phyloP scores from a whole-genome alignment of 1,140 invertebrate genomes.

The Heliconius hewitsoni region DNA sequence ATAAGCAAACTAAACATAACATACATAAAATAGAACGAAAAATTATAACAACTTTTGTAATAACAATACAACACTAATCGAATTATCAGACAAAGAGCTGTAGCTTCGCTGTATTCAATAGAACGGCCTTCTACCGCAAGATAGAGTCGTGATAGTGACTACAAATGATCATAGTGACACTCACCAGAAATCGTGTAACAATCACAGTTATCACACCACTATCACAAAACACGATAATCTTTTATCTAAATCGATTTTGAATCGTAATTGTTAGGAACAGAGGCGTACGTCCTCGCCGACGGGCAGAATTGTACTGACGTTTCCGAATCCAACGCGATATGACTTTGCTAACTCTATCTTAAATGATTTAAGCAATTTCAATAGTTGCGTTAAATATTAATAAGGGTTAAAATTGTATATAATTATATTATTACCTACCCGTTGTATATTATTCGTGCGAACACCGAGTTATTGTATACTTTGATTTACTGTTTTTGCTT shows the following conservation, averaged over 20 bases:
- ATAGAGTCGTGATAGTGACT: slow-evolving; percentile 11
- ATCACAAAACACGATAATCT: slow-evolving; percentile 27
- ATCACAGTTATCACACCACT: slow-evolving; percentile 31
- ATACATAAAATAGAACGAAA: neutral
- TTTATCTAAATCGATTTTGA: slow-evolving; percentile 30
- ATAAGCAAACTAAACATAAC: neutral
- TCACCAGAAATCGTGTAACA: slow-evolving; percentile 27
- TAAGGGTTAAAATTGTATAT: slow-evolving; percentile 14
- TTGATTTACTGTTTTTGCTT: slow-evolving; percentile 31
- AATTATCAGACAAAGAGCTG: slow-evolving; percentile 27
- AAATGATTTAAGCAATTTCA: slow-evolving; percentile 6
- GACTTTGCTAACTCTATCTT: neutral
- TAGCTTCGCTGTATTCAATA: slow-evolving; percentile 17
- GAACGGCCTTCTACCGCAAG: slow-evolving; percentile 34
- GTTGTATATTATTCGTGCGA: slow-evolving; percentile 31
- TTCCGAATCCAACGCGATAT: slow-evolving; percentile 23
- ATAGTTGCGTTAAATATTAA: neutral
- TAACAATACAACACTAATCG: slow-evolving; percentile 1
- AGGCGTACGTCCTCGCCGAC: slow-evolving; percentile 18
- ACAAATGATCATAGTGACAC: slow-evolving; percentile 12
- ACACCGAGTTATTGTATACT: slow-evolving; percentile 30
- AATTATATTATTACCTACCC: neutral
- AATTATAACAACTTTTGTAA: neutral
- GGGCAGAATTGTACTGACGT: slow-evolving; percentile 19
- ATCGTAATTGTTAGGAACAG: slow-evolving; percentile 19